Evolutionary conservation across 1,140 invertebrate species (phyloP), one percentile per base, ranked within the genome.

Genomic region (Odontomachus brunneus): DNA sequence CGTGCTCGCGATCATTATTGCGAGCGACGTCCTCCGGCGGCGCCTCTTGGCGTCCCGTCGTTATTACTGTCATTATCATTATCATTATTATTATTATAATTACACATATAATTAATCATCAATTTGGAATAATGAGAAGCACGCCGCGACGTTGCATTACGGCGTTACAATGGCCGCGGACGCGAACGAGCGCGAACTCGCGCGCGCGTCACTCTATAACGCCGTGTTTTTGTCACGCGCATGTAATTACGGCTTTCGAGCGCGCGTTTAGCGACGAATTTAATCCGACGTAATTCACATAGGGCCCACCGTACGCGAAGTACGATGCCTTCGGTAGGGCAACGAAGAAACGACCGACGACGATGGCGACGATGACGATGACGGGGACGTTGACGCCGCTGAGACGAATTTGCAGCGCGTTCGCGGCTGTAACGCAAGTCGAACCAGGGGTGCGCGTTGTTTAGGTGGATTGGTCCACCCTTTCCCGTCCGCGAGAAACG

Each of bases 391-490:
- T 5, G 29, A 5, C 29, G 29, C 2, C 65, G 53, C 48, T 14
- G 78, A 57, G 69, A 62, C 49, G 26, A 71, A 69, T 29, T 66
- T 17, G 75, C 2, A 53, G 49, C 53, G n/a, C 26, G 44, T 55
- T 33, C 51, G 24, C 57, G 73, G 38, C 53, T 60, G 71, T 83
- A 84, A 74, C 88, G 76, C 59, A 74, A 67, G 60, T 87, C 73
- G 74, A 78, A 90, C 86, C 29, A 5, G 82, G 81, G 82, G 75
- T 85, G 59, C 78, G 87, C 86, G 84, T 74, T 87, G 90, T 89
- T 90, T 84, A 86, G 87, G 86, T 81, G 88, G 85, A 91, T 90
- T 88, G 89, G 83, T 81, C 49, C 66, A 62, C 26, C 59, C 65
- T 69, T 84, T 83, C 19, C 19, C 72, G n/a, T 60, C 59, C 82